Evolutionary conservation across 2,113 vertebrate genomes (phyloP).

Genomic region (Cyprichromis sp.): DNA sequence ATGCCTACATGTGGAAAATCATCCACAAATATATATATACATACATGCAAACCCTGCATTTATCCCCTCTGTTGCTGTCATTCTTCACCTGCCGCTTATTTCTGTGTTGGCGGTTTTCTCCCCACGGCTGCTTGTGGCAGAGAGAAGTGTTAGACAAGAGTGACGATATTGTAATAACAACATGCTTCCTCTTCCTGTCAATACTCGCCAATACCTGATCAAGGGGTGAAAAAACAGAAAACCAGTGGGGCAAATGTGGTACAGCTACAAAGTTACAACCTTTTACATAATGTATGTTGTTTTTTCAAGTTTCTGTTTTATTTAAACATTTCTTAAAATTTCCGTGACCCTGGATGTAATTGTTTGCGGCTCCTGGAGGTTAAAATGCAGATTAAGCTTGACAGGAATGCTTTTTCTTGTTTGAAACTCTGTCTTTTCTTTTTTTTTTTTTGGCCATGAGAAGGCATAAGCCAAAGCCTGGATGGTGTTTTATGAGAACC

Average conservation of each 20-base stretch:
- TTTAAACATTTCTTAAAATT: conserved; percentile 7
- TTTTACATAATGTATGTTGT: conserved; percentile 28
- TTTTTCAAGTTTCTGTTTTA: background rate
- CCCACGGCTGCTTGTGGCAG: background rate
- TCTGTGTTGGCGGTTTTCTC: background rate
- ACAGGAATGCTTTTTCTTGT: background rate
- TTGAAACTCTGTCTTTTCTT: background rate
- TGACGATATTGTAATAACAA: conserved; percentile 27
- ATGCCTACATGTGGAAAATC: conserved; percentile 30
- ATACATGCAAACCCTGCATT: background rate
- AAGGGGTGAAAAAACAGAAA: background rate
- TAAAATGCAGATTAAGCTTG: conserved; percentile 39
- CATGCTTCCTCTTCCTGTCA: background rate
- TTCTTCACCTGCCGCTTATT: background rate
- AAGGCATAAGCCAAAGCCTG: conserved; percentile 34
- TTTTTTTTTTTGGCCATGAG: background rate
- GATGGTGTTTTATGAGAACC: conserved; percentile 57
- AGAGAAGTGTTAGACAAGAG: background rate
- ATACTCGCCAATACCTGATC: conserved; percentile 26
- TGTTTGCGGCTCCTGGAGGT: conserved; percentile 21
- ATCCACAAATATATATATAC: background rate
- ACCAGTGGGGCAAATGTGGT: background rate
- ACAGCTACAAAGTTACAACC: conserved; percentile 49
- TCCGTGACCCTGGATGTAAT: conserved; percentile 5
- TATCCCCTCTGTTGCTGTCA: background rate